A percentile compares a stretch with the other conserved stretches of the same genome.
These are phyloP conservation scores for Salminus brasiliensis DNA, from an alignment of 2,113 vertebrate genomes.

Conservation along the genomic window DNA sequence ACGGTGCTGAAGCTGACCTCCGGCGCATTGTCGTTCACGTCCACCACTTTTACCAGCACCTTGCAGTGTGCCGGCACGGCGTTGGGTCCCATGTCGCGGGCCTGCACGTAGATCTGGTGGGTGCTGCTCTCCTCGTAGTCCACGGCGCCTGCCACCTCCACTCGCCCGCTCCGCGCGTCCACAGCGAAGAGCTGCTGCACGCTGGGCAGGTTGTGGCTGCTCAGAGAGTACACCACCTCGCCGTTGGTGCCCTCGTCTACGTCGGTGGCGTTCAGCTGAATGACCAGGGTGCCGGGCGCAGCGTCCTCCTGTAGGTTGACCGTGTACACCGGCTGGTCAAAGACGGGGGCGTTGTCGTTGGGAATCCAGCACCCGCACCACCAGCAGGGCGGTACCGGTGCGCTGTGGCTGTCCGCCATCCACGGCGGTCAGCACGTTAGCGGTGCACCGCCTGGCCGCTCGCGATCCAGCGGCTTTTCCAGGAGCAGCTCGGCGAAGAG, in stretches of 20 bases:
- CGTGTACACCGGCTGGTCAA: slow-evolving; percentile 94
- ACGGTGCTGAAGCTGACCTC: slow-evolving; percentile 98
- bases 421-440: slow-evolving; percentile 95
- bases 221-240: slow-evolving; percentile 94
- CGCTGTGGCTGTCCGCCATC: slow-evolving; percentile 91
- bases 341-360: slow-evolving; percentile 96
- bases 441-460: slow-evolving; percentile 96
- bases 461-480: slow-evolving; percentile 92
- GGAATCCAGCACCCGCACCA: slow-evolving; percentile 94
- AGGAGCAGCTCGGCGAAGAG: slow-evolving; percentile 95
- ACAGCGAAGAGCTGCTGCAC: slow-evolving; percentile 86
- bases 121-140: slow-evolving; percentile 94
- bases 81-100: slow-evolving; percentile 94
- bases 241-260: slow-evolving; percentile 96
- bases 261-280: slow-evolving; percentile 95
- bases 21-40: slow-evolving; percentile 95
- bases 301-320: slow-evolving; percentile 92
- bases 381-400: slow-evolving; percentile 95
- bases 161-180: slow-evolving; percentile 85
- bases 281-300: slow-evolving; percentile 88
- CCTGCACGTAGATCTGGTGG: slow-evolving; percentile 94
- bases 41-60: slow-evolving; percentile 91
- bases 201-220: slow-evolving; percentile 89
- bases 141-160: slow-evolving; percentile 91
- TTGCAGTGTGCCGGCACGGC: slow-evolving; percentile 98